Base-by-base conservation (phyloP, 2,888 invertebrate species). In the Amblyjoppa fuscipennis region DNA sequence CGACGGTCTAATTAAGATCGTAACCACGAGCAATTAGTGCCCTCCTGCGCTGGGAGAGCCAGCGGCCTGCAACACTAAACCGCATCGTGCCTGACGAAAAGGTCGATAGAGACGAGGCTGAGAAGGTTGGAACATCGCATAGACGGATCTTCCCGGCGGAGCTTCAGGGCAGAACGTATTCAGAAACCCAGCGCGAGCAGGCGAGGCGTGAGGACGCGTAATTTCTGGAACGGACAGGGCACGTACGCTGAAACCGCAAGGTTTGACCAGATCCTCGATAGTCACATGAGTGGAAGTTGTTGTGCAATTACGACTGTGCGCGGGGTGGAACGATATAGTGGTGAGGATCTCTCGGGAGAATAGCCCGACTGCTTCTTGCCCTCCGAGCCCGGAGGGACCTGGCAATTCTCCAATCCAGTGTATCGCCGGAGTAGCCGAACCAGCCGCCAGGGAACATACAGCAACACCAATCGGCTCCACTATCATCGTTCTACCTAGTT, bases 391-490 rank as follows among this genome's bases (percentile, higher is more conserved):
- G 45, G 74, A 11, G 61, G 81, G 87, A 77, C 56, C 86, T 93
- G 92, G 93, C 93, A 87, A 79, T 68, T 53, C 81, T 92, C 93
- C 92, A 93, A 89, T 88, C 77, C 84, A 85, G 86, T 71, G 70
- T 90, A 28, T 61, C 61, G 61, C n/a, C 13, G 31, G 34, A 34
- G 61, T 28, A 34, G 28, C 61, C 28, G 61, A 16, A 75, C 70
- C 70, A 70, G 7, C 49, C 70, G 2, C 49, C 16, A 11, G 25
- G 45, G 45, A 45, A 20, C 64, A 28, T 45, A 45, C 13, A 41
- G 25, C 31, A 64, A 49, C 28, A n/a, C 31, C 75, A 25, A 28
- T 61, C 41, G 41, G 20, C 25, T 20, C 31, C 31, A 11, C 45
- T 11, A 61, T n/a, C 61, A 0, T 25, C 25, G 28, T 61, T n/a